Percentiles rank a stretch among this genome's conserved stretches.
Evolutionary conservation across 2,113 vertebrate species (phyloP).

Genomic region (Balaeniceps rex): DNA sequence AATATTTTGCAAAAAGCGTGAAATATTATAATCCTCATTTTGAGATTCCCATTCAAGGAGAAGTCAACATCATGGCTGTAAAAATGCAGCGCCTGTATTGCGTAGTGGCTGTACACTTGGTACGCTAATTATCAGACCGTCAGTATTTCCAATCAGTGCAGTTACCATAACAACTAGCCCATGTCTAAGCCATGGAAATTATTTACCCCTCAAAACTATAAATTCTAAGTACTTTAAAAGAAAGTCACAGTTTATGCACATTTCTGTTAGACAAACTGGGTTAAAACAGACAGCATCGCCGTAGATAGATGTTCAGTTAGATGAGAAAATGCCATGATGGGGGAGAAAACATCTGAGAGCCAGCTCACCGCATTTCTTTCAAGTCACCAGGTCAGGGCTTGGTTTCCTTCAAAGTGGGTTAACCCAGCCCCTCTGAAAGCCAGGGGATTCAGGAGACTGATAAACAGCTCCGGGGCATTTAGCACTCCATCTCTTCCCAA

Average conservation of each 20-base stretch:
- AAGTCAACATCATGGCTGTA: not conserved
- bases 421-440: not conserved
- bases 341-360: not conserved
- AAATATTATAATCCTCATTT: not conserved
- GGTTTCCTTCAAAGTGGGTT: not conserved
- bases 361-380: not conserved
- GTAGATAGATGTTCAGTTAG: not conserved
- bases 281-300: not conserved
- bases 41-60: not conserved
- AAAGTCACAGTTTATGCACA: not conserved
- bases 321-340: rapidly evolving
- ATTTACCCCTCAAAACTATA: not conserved
- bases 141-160: not conserved
- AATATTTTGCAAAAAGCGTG: not conserved
- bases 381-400: not conserved
- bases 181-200: not conserved
- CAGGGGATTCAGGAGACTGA: not conserved
- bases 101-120: not conserved
- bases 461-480: not conserved
- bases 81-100: not conserved
- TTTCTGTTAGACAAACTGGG: not conserved
- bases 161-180: not conserved
- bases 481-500: not conserved
- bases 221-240: not conserved
- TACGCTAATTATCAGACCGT: not conserved